Evolutionary conservation across 2,113 vertebrate genomes (phyloP).

Genomic region (Sinocyclocheilus anophthalmus): DNA sequence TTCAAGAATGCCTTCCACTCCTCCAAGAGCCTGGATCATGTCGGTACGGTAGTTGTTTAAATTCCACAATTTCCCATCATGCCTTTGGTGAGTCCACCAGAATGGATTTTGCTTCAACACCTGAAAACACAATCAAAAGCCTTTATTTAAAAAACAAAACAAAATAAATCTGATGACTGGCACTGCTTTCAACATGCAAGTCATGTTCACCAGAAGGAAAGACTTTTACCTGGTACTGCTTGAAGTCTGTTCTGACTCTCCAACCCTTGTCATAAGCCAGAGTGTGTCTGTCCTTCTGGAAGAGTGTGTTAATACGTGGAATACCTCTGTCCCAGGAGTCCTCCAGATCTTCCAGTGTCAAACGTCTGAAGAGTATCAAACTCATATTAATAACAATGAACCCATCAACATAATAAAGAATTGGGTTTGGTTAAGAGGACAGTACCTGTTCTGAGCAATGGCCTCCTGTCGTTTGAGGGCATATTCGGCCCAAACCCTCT

Average conservation of each 20-base stretch:
- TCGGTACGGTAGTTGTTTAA: slow-evolving; percentile 99
- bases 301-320: slow-evolving; percentile 97
- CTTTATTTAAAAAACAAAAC: background rate
- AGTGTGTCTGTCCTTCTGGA: slow-evolving; percentile 97
- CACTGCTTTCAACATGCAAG: background rate
- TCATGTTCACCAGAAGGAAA: background rate
- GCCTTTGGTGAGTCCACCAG: slow-evolving; percentile 99
- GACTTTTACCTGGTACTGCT: slow-evolving; percentile 91
- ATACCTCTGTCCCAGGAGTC: slow-evolving; percentile 99
- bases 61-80: slow-evolving; percentile 98
- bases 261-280: slow-evolving; percentile 98
- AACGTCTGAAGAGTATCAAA: slow-evolving; percentile 75
- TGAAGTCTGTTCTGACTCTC: slow-evolving; percentile 98
- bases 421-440: background rate
- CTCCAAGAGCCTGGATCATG: slow-evolving; percentile 98
- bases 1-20: slow-evolving; percentile 97
- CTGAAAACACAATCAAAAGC: slow-evolving; percentile 65
- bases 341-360: slow-evolving; percentile 95
- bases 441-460: slow-evolving; percentile 96
- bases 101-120: slow-evolving; percentile 98
- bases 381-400: background rate
- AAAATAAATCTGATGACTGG: background rate
- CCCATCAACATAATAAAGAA: background rate
- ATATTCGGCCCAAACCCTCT: slow-evolving; percentile 99
- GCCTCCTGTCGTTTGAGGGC: slow-evolving; percentile 98